These are phyloP conservation scores for Brachionichthys hirsutus DNA, from an alignment of 2,113 vertebrate genomes.

Conservation along the genomic window DNA sequence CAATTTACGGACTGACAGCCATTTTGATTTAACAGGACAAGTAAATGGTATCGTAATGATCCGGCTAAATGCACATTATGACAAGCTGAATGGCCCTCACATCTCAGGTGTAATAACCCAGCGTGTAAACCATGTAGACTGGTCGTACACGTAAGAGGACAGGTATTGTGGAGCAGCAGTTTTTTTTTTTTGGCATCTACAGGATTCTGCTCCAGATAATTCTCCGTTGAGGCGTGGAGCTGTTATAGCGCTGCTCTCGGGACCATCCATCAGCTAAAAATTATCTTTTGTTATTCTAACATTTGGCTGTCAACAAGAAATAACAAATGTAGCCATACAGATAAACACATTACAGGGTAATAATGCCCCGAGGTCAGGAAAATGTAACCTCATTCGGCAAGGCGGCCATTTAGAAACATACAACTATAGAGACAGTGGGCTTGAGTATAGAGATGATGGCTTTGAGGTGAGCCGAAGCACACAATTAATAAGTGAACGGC, in stretches of 20 bases:
- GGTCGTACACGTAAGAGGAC: conserved; percentile 36
- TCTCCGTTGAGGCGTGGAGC: conserved; percentile 45
- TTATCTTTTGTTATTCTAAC: conserved; percentile 66
- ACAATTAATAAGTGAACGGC: conserved; percentile 38
- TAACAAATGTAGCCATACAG: conserved; percentile 69
- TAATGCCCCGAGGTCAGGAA: conserved; percentile 56
- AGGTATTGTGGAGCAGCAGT: conserved; percentile 27
- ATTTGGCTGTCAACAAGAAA: conserved; percentile 61
- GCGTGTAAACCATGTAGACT: conserved; percentile 17
- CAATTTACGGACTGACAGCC: conserved; percentile 33
- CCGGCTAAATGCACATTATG: conserved; percentile 28
- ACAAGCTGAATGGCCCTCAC: conserved; percentile 36
- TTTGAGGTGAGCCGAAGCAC: conserved; percentile 6
- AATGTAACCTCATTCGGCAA: conserved; percentile 52
- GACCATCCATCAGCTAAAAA: conserved; percentile 71
- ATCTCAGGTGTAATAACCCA: conserved; percentile 29
- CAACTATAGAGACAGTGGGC: not conserved
- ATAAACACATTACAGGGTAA: conserved; percentile 64
- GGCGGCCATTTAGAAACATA: conserved; percentile 2
- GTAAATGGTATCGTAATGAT: conserved; percentile 56
- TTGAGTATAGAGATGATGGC: not conserved
- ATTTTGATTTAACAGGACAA: conserved; percentile 48
- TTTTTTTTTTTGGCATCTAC: conserved; percentile 32
- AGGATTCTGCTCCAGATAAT: conserved; percentile 60
- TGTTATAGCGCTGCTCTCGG: conserved; percentile 38